Conservation (phyloP, 2,888 invertebrate genomes). For the Zele albiditarsus region DNA sequence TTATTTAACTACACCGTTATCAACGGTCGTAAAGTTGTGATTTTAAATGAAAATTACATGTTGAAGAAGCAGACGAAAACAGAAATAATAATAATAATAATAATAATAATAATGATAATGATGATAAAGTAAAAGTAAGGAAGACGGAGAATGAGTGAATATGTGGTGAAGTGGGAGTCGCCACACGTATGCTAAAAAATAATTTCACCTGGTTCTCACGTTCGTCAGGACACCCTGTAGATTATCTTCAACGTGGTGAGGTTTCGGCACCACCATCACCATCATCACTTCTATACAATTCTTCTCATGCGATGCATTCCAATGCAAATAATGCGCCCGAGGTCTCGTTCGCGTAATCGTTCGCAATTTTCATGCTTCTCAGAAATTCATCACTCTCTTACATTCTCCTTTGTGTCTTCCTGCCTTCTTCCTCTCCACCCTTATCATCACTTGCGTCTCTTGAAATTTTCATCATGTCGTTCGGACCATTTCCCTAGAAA, state of each 20-base stretch:
- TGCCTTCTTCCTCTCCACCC: neutral
- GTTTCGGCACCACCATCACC: slow-evolving; percentile 57
- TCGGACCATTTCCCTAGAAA: slow-evolving; percentile 22
- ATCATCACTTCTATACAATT: neutral
- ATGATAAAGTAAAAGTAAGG: neutral
- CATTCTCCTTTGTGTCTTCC: slow-evolving; percentile 35
- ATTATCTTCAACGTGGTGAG: slow-evolving; percentile 60
- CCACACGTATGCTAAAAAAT: slow-evolving; percentile 41
- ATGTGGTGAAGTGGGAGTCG: slow-evolving; percentile 24
- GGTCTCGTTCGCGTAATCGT: slow-evolving; percentile 65
- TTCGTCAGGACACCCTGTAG: slow-evolving; percentile 63
- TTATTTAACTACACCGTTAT: slow-evolving; percentile 3
- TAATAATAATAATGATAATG: neutral
- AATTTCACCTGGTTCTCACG: slow-evolving; percentile 60
- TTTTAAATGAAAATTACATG: slow-evolving; percentile 3
- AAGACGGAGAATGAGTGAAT: neutral
- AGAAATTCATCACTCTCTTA: slow-evolving; percentile 63
- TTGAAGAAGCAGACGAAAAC: neutral
- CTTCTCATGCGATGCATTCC: slow-evolving; percentile 63
- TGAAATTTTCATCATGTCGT: slow-evolving; percentile 28
- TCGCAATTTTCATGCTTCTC: slow-evolving; percentile 70
- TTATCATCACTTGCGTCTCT: slow-evolving; percentile 17
- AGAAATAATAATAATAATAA: neutral
- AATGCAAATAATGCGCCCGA: slow-evolving; percentile 69
- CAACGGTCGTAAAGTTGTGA: slow-evolving; percentile 10